A percentile compares a stretch with the other conserved stretches of the same genome.
Evolutionary conservation across 2,797 vertebrate species (phyloP).

Genomic region (Platyrinchus mystaceus): DNA sequence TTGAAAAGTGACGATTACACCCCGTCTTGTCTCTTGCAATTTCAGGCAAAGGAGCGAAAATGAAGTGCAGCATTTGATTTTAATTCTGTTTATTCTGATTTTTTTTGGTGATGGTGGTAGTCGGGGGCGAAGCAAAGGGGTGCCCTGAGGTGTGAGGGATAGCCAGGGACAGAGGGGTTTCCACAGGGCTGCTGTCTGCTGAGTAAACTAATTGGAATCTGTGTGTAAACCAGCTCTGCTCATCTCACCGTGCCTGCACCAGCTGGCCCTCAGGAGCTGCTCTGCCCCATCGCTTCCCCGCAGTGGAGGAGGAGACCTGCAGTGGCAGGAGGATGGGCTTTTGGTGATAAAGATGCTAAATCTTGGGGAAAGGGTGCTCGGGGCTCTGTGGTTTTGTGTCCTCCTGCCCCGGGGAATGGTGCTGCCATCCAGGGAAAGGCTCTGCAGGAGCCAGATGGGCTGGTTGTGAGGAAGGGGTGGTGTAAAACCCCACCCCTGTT

Average conservation of each 20-base stretch:
- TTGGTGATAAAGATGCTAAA: background rate
- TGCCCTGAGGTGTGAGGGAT: background rate
- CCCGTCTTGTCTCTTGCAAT: background rate
- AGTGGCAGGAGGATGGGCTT: background rate
- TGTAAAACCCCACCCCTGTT: fast-evolving
- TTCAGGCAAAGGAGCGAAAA: background rate
- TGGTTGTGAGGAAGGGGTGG: background rate
- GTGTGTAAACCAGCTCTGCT: background rate
- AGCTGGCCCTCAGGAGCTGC: background rate
- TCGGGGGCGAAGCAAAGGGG: background rate
- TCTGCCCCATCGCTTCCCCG: background rate
- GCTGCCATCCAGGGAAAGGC: background rate
- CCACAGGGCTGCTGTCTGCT: background rate
- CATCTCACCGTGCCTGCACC: background rate
- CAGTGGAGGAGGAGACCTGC: background rate
- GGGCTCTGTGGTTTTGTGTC: background rate
- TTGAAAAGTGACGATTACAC: slow-evolving; percentile 21
- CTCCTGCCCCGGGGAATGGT: fast-evolving
- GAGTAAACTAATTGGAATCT: background rate
- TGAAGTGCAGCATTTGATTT: background rate
- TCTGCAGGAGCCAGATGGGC: fast-evolving
- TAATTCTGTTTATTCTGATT: background rate
- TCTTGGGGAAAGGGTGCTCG: fast-evolving
- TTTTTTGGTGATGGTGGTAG: background rate
- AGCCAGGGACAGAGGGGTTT: background rate